Evolutionary conservation across 2,797 vertebrate genomes (phyloP).

Genomic region (Pseudotriccus pelzelni): DNA sequence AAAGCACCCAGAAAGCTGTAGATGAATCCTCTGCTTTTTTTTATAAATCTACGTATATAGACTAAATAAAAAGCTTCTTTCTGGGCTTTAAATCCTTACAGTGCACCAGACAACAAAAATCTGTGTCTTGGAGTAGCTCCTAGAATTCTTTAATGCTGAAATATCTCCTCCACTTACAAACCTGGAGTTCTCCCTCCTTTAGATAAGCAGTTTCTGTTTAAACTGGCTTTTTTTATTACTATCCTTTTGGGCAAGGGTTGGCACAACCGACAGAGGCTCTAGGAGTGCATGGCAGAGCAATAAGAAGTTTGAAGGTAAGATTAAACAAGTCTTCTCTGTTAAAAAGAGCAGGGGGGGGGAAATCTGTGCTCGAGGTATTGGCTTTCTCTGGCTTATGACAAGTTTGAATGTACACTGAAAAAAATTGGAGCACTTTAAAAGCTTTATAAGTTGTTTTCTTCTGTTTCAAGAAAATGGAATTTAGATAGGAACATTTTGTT

Average conservation of each 20-base stretch:
- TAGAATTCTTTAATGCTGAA: slow-evolving; percentile 60
- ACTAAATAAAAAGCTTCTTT: slow-evolving; percentile 61
- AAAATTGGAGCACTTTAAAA: neutral
- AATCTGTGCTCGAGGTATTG: neutral
- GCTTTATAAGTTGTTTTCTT: neutral
- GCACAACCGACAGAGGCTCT: accelerated
- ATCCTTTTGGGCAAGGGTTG: neutral
- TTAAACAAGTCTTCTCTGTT: neutral
- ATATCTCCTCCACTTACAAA: neutral
- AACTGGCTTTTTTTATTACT: neutral
- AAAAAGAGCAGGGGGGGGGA: neutral
- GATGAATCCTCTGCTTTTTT: neutral
- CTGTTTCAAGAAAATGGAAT: neutral
- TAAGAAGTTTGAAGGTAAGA: slow-evolving; percentile 17
- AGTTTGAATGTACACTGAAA: neutral
- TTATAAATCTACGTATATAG: slow-evolving; percentile 29
- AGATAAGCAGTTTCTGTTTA: slow-evolving; percentile 9
- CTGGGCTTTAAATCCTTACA: slow-evolving; percentile 42
- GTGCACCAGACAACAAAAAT: slow-evolving; percentile 45
- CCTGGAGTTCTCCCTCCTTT: slow-evolving; percentile 7
- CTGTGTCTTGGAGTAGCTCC: slow-evolving; percentile 53
- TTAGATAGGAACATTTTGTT: neutral
- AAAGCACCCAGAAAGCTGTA: neutral
- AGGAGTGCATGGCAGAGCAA: neutral
- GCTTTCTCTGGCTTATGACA: neutral